Base-by-base conservation (phyloP, 2,888 invertebrate species). In the Glyphotaelius pellucidus region DNA sequence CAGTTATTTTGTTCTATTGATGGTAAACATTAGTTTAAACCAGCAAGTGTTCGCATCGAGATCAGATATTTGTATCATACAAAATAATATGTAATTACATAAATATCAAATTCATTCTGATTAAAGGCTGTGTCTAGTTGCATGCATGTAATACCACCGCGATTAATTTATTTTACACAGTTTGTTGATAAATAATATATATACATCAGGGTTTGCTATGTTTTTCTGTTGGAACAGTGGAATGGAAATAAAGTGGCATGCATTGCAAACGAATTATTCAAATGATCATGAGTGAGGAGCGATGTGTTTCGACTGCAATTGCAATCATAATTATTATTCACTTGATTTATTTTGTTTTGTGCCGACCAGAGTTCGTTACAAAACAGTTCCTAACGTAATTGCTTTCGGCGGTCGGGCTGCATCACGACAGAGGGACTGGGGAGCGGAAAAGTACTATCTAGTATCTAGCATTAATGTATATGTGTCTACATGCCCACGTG, bases 371-470 rank as follows among this genome's bases (percentile, higher is more conserved):
- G 88, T 89, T 89, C 79, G 88, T 89, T 88, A 91, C 90, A 67
- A 90, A 91, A 86, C 86, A 80, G 91, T 80, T 91, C 89, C 84
- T 80, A 87, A 85, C 84, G 90, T 93, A 93, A 93, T 93, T 93
- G 93, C 93, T 92, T 93, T 93, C 79, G 88, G 93, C 91, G 93
- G 93, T 93, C 92, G 87, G 91, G 47, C 52, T 80, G 91, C 92
- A 92, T 91, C 90, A 91, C 86, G 89, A 86, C 90, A 90, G 35
- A 80, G 25, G 90, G 85, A n/a, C n/a, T 19, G 84, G 47, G 42
- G 25, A 38, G 42, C 67, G n/a, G n/a, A n/a, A 25, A 25, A 25
- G 67, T n/a, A 67, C 67, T 67, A 9, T 67, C n/a, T 67, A 67
- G 67, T 67, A 67, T 67, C 67, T 25, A 67, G 25, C 47, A 42